Percentiles rank a stretch among this genome's conserved stretches.
Evolutionary conservation across 2,113 vertebrate genomes (phyloP).

Genomic region (Cebus imitator): DNA sequence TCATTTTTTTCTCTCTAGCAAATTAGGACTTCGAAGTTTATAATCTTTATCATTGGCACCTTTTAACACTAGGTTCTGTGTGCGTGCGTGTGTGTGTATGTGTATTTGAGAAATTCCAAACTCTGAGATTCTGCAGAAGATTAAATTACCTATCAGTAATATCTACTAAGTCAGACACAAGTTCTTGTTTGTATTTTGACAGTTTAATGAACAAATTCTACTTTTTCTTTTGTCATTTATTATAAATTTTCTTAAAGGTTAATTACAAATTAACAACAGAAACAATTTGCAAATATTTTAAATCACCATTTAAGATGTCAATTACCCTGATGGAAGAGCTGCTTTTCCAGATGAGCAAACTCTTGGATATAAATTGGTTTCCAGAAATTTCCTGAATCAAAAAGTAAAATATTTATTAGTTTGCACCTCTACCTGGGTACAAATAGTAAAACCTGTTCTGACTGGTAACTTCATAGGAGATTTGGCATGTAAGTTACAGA

Average conservation of each 20-base stretch:
- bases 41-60: background rate
- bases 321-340: background rate
- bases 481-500: background rate
- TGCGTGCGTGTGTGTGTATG: background rate
- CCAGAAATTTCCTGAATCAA: background rate
- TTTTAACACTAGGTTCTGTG: background rate
- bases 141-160: background rate
- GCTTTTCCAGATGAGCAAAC: background rate
- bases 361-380: background rate
- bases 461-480: background rate
- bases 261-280: background rate
- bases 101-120: background rate
- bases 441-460: background rate
- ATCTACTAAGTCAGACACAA: background rate
- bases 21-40: background rate
- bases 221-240: background rate
- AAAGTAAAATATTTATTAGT: background rate
- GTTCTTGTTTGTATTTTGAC: background rate
- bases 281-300: background rate
- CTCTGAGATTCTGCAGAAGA: background rate
- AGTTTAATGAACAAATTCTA: background rate
- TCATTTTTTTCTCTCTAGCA: background rate
- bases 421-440: background rate
- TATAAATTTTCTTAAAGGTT: background rate
- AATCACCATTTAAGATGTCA: background rate